Conservation (phyloP, 2,888 invertebrate species). For the Ectemnius continuus region DNA sequence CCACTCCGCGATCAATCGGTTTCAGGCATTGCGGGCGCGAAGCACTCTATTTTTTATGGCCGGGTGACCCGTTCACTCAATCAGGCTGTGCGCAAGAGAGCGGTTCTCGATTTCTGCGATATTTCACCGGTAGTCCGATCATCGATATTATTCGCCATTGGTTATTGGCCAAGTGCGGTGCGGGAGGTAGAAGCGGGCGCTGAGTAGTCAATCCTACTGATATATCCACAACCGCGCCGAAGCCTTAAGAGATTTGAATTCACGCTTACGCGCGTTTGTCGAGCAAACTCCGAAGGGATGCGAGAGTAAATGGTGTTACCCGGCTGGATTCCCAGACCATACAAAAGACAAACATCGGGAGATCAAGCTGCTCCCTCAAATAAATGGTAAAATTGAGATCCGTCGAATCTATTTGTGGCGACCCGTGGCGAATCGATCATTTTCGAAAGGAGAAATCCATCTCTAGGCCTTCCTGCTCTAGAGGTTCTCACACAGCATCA, state of each 20-base stretch:
- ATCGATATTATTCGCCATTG: conserved; percentile 35
- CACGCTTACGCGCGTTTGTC: neutral
- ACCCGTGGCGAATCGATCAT: too few species aligned
- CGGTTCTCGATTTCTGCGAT: conserved; percentile 17
- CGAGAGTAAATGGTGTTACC: too few species aligned
- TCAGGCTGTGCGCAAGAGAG: conserved; percentile 5
- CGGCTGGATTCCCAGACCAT: too few species aligned
- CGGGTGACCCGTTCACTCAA: conserved; percentile 24
- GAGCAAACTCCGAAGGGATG: conserved; percentile 23
- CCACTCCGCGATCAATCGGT: conserved; percentile 3
- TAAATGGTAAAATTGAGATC: too few species aligned
- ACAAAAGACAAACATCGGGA: too few species aligned
- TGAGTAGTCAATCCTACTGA: conserved; percentile 8
- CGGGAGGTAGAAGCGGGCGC: conserved; percentile 21
- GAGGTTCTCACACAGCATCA: neutral
- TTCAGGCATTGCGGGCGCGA: conserved; percentile 24
- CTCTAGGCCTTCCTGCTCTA: too few species aligned
- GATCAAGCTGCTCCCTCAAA: too few species aligned
- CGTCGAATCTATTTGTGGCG: too few species aligned
- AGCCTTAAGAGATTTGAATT: neutral
- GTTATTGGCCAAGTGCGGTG: conserved; percentile 13
- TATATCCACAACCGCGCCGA: neutral
- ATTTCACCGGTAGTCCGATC: conserved; percentile 35
- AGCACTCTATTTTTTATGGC: conserved; percentile 42
- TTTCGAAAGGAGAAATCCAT: too few species aligned